Base-by-base conservation (phyloP, 2,113 vertebrate species). In the Ciconia boyciana region DNA sequence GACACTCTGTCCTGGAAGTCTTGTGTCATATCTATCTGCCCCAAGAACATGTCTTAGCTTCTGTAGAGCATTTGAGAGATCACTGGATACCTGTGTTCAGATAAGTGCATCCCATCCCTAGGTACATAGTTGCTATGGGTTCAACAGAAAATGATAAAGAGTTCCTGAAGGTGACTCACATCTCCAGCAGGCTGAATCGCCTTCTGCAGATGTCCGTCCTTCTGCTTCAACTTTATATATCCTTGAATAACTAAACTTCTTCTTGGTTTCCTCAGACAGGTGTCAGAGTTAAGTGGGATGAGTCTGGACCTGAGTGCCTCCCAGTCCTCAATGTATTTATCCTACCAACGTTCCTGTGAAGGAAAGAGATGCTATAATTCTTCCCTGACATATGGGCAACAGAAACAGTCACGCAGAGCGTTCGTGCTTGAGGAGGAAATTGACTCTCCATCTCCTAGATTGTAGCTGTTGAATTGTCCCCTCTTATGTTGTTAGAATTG, bases 311-410 rank as follows among this genome's bases (percentile, higher is more conserved):
- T 77, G 44, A 52, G 34, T 71, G n/a, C 26, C 28, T 95, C 65
- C 26, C n/a, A 78, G 60, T 91, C 72, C 65, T 79, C 87, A 55
- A 25, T 41, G 57, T 96, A 96, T 96, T 97, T 96, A 94, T 93
- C 95, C 93, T 96, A 93, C 77, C 94, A 96, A 48, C 0, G 0
- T 91, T 93, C 83, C 87, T 96, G 95, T 82, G 84, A 96, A 87
- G 48, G 81, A 89, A 94, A 61, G 69, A 94, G 26, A 75, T 94
- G 89, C 57, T 96, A 36, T 96, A 96, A 91, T 91, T 89, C 87
- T 76, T 93, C 15, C 11, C 18, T 93, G 81, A 85, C 95, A 96
- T 93, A 95, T 94, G 93, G 89, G 74, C 34, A 94, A 69, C 52
- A 72, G 91, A 87, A 95, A 96, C 69, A 96, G 87, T 89, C 91